Evolutionary conservation across 2,113 vertebrate genomes (phyloP).

Genomic region (Clarias macrocephalus): DNA sequence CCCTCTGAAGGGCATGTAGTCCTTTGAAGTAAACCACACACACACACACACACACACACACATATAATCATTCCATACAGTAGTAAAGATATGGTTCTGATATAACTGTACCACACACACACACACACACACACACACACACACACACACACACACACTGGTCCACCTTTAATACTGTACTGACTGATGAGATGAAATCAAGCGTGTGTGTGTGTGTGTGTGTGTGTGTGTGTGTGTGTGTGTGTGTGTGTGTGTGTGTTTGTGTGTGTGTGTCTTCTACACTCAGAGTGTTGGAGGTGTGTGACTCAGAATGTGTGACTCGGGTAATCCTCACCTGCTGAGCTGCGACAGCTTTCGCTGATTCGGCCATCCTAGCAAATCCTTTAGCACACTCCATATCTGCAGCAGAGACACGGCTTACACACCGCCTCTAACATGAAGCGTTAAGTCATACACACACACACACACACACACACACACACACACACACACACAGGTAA

Average conservation of each 20-base stretch:
- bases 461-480: not conserved
- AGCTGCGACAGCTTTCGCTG: slow-evolving; percentile 81
- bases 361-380: slow-evolving; percentile 90
- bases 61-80: not conserved
- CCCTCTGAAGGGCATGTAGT: slow-evolving; percentile 92
- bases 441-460: not conserved
- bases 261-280: too few species aligned
- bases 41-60: slow-evolving; percentile 11
- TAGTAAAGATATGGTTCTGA: too few species aligned
- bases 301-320: not conserved
- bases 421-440: not conserved
- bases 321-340: slow-evolving; percentile 77
- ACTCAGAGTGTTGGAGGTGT: too few species aligned
- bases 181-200: not conserved
- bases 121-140: too few species aligned
- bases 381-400: slow-evolving; percentile 91
- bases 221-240: too few species aligned
- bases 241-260: too few species aligned
- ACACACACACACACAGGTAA: not conserved
- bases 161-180: too few species aligned
- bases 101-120: not conserved
- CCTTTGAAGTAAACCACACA: slow-evolving; percentile 70
- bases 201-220: too few species aligned
- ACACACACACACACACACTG: too few species aligned
- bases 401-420: slow-evolving; percentile 54